Evolutionary conservation across 2,888 invertebrate genomes (phyloP).

Genomic region (Apodemia hepburni): DNA sequence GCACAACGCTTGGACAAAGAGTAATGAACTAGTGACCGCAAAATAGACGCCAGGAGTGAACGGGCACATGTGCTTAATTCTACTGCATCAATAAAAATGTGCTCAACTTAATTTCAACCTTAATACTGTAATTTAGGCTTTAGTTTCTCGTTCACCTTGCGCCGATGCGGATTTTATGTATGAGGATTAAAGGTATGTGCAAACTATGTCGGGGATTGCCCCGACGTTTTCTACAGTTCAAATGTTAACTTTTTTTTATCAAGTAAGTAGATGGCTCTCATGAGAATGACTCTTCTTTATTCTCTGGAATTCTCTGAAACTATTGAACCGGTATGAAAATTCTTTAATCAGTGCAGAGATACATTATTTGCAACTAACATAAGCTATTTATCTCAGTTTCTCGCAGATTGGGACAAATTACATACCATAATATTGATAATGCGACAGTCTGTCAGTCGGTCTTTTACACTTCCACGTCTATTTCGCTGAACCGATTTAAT

Average conservation of each 20-base stretch:
- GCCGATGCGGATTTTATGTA: conserved; percentile 6
- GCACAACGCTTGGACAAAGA: conserved; percentile 20
- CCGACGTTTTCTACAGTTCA: background rate
- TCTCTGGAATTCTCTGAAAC: too few species aligned
- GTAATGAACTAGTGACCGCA: conserved; percentile 18
- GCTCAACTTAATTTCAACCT: conserved; percentile 15
- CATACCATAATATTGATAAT: too few species aligned
- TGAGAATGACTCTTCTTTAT: too few species aligned
- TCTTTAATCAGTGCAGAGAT: too few species aligned
- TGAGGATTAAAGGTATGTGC: background rate
- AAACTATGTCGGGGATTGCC: background rate
- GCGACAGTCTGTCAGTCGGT: too few species aligned
- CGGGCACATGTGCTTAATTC: conserved; percentile 17
- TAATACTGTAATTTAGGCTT: background rate
- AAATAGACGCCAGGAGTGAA: conserved; percentile 22
- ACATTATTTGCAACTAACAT: too few species aligned
- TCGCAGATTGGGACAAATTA: too few species aligned
- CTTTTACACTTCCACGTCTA: too few species aligned
- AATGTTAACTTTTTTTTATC: background rate
- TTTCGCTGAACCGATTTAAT: too few species aligned
- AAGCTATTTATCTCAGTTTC: too few species aligned
- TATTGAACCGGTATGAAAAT: too few species aligned
- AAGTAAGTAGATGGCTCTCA: too few species aligned
- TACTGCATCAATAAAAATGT: conserved; percentile 21
- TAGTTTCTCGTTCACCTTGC: background rate